These are phyloP conservation scores for Drosophila lutescens DNA, from an alignment of 2,888 invertebrate species.

Conservation along the genomic window DNA sequence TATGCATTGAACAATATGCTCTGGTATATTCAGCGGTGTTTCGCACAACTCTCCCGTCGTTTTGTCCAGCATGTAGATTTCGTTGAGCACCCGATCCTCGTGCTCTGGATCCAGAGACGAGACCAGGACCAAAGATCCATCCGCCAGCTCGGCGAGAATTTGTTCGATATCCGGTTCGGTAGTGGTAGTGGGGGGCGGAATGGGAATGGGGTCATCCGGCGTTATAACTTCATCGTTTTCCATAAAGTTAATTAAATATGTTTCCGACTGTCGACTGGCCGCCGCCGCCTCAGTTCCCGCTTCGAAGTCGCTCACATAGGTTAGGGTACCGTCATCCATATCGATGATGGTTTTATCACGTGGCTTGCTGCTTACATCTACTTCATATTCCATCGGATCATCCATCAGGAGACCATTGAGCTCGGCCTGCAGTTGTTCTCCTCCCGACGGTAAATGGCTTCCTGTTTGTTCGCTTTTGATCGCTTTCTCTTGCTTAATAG, in stretches of 20 bases:
- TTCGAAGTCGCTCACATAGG: slow-evolving; percentile 50
- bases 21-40: slow-evolving; percentile 83
- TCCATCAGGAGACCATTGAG: slow-evolving; percentile 55
- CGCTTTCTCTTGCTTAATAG: slow-evolving; percentile 56
- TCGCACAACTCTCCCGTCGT: slow-evolving; percentile 81
- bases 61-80: slow-evolving; percentile 82
- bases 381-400: slow-evolving; percentile 14
- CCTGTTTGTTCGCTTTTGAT: slow-evolving; percentile 53
- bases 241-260: slow-evolving; percentile 50
- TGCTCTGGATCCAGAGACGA: slow-evolving; percentile 80
- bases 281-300: background rate
- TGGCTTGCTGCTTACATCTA: slow-evolving; percentile 14
- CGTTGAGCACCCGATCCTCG: slow-evolving; percentile 79
- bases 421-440: slow-evolving; percentile 57
- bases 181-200: slow-evolving; percentile 20
- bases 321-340: slow-evolving; percentile 56
- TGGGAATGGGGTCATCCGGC: slow-evolving; percentile 14
- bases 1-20: slow-evolving; percentile 82
- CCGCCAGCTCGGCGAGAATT: slow-evolving; percentile 79
- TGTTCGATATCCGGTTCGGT: slow-evolving; percentile 78
- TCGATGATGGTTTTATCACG: slow-evolving; percentile 46
- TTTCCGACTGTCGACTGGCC: slow-evolving; percentile 8
- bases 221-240: slow-evolving; percentile 24
- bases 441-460: slow-evolving; percentile 17
- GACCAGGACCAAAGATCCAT: slow-evolving; percentile 83